Percentiles rank a stretch among this genome's conserved stretches.
phyloP scores from a whole-genome alignment of 1,140 invertebrate species.

The Acromyrmex heyeri region DNA sequence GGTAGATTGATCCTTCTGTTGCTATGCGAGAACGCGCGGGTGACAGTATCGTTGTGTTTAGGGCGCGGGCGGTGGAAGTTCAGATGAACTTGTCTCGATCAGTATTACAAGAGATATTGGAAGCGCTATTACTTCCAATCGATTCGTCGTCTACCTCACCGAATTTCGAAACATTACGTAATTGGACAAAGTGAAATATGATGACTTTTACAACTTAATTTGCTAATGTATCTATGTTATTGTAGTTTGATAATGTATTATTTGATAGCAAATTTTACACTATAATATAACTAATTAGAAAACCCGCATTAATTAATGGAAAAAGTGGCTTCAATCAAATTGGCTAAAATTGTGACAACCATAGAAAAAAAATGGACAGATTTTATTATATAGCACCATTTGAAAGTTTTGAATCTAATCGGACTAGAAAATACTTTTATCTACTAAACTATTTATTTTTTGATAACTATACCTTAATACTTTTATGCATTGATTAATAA shows the following conservation, averaged over 20 bases:
- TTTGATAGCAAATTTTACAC: neutral
- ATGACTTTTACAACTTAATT: neutral
- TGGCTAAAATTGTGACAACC: no score
- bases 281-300: neutral
- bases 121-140: neutral
- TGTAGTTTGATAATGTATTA: neutral
- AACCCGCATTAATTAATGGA: no score
- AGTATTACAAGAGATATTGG: neutral
- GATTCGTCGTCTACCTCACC: neutral
- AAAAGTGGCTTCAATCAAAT: no score
- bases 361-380: no score
- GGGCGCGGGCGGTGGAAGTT: neutral
- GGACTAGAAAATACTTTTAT: no score
- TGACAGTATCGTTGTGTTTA: constrained; percentile 48
- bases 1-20: constrained; percentile 31
- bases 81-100: constrained; percentile 38
- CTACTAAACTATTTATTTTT: no score
- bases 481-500: no score
- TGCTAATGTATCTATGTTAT: no score
- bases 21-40: neutral
- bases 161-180: neutral
- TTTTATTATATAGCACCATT: no score
- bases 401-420: no score
- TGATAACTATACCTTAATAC: no score
- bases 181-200: neutral